A percentile compares a stretch with the other conserved stretches of the same genome.
These are phyloP conservation scores for Opisthograptis luteolata DNA, from an alignment of 2,888 invertebrate genomes.

Conservation along the genomic window DNA sequence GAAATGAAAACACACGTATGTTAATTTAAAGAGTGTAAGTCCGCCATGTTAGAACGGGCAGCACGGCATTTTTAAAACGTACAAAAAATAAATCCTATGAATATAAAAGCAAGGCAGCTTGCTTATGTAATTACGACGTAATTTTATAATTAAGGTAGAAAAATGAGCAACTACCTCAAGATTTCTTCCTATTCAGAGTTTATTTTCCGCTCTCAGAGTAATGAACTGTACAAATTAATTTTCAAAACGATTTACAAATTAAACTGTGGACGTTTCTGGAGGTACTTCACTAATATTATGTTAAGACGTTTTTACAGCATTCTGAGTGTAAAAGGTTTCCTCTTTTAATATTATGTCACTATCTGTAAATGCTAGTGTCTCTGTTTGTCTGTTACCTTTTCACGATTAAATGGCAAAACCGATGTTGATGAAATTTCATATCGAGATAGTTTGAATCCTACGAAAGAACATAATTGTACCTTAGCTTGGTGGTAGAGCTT, in stretches of 20 bases:
- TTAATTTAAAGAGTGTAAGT: too few species aligned
- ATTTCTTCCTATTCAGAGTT: slow-evolving; percentile 3
- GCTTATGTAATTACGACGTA: slow-evolving; percentile 12
- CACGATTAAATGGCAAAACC: too few species aligned
- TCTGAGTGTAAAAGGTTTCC: not conserved
- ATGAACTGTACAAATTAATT: slow-evolving; percentile 1
- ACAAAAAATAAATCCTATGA: too few species aligned
- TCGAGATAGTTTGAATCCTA: too few species aligned
- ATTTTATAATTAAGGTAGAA: slow-evolving; percentile 17
- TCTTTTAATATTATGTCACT: not conserved
- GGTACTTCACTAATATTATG: not conserved
- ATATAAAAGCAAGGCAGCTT: not conserved
- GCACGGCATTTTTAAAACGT: too few species aligned
- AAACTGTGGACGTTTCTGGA: not conserved
- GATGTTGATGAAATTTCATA: too few species aligned
- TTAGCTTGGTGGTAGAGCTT: too few species aligned
- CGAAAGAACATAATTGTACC: too few species aligned
- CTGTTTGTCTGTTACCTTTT: too few species aligned
- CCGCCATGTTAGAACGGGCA: too few species aligned
- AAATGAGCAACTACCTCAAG: slow-evolving; percentile 2
- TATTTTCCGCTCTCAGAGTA: not conserved
- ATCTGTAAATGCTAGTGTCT: too few species aligned
- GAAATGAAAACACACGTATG: too few species aligned
- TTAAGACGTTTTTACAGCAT: not conserved
- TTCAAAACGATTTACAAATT: not conserved